These are phyloP conservation scores for Gobio gobio DNA, from an alignment of 2,113 vertebrate species.

Conservation along the genomic window DNA sequence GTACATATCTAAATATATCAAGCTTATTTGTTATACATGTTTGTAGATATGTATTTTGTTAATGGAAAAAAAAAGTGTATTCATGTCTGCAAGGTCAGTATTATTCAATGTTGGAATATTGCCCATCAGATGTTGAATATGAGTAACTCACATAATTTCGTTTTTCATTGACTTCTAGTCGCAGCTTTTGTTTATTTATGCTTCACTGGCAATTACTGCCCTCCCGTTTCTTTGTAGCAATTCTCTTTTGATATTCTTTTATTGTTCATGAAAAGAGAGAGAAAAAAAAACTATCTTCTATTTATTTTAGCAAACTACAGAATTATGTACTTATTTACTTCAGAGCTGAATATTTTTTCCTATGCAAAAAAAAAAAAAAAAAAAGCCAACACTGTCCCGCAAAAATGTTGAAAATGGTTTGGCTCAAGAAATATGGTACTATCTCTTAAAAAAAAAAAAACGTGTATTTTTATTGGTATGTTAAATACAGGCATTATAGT, in stretches of 20 bases:
- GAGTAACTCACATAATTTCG: constrained; percentile 15
- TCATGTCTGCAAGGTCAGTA: constrained; percentile 67
- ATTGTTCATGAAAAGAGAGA: constrained; percentile 18
- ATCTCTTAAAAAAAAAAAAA: not conserved
- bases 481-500: constrained; percentile 56
- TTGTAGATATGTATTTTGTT: constrained; percentile 79
- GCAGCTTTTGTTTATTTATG: not conserved
- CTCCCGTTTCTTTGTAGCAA: constrained; percentile 28
- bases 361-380: constrained; percentile 69
- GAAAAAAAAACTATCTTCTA: constrained; percentile 1
- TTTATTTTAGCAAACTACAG: constrained; percentile 46
- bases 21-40: constrained; percentile 68
- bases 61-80: constrained; percentile 64
- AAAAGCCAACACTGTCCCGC: constrained; percentile 60
- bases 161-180: constrained; percentile 17
- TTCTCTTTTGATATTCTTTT: constrained; percentile 23
- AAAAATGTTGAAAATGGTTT: constrained; percentile 51
- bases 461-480: constrained; percentile 29
- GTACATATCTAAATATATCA: constrained; percentile 72
- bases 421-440: constrained; percentile 44
- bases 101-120: constrained; percentile 71
- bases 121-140: constrained; percentile 65
- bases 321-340: constrained; percentile 37
- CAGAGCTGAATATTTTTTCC: constrained; percentile 60
- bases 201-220: constrained; percentile 16